A percentile compares a stretch with the other conserved stretches of the same genome.
These are phyloP conservation scores for Chlorospingus flavigularis DNA, from an alignment of 2,797 vertebrate species.

Conservation along the genomic window DNA sequence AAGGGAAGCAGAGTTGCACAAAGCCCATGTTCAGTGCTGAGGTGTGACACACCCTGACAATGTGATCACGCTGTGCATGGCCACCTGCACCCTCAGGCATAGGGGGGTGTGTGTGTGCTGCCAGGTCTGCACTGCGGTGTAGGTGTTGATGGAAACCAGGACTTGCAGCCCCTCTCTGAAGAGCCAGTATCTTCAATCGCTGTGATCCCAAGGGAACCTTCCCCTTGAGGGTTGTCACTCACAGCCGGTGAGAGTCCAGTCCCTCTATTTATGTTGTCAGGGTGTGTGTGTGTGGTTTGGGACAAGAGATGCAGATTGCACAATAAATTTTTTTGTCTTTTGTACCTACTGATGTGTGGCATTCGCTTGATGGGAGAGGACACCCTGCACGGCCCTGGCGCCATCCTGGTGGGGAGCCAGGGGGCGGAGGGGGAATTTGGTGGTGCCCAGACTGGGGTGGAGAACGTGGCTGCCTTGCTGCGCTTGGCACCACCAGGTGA, in stretches of 20 bases:
- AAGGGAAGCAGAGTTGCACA: neutral
- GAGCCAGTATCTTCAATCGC: neutral
- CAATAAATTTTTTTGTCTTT: conserved; percentile 55
- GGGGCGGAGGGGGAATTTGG: accelerated
- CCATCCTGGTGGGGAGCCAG: no score
- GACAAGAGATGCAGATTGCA: conserved; percentile 27
- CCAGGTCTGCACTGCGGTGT: neutral
- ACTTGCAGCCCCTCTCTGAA: neutral
- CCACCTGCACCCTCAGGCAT: no score
- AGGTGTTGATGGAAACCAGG: neutral
- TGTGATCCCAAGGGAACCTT: neutral
- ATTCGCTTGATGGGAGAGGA: neutral
- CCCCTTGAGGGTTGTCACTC: neutral
- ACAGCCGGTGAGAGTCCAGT: neutral
- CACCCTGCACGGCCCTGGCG: neutral
- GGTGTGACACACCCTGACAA: neutral
- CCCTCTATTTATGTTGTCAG: conserved; percentile 62
- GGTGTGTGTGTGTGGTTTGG: neutral
- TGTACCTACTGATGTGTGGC: neutral
- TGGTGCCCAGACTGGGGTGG: accelerated
- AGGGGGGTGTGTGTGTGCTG: neutral
- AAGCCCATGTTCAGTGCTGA: accelerated
- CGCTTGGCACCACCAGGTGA: no score
- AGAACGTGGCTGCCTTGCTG: neutral
- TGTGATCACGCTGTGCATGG: neutral